These are phyloP conservation scores for Bombus difficillimus DNA, from an alignment of 1,140 invertebrate species.

Conservation along the genomic window DNA sequence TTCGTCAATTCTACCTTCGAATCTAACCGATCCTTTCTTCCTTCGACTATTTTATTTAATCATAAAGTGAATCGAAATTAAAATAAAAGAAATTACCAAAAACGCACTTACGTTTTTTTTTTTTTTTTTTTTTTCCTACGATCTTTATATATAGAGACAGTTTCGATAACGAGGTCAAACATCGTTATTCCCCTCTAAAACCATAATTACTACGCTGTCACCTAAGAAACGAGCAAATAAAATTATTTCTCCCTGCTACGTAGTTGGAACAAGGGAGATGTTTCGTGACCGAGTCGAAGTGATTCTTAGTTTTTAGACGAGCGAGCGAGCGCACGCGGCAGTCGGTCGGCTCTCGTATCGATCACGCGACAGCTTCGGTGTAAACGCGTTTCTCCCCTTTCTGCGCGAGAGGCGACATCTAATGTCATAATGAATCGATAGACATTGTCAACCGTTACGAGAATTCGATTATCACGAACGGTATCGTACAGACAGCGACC, in stretches of 20 bases:
- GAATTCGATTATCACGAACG: slow-evolving; percentile 61
- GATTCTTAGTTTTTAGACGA: slow-evolving; percentile 39
- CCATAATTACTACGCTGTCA: slow-evolving; percentile 3
- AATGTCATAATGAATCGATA: slow-evolving; percentile 65
- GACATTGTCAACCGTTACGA: slow-evolving; percentile 59
- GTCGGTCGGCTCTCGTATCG: slow-evolving; percentile 53
- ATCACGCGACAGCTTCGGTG: slow-evolving; percentile 57
- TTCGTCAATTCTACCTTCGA: too few species aligned
- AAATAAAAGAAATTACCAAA: background rate
- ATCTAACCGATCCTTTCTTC: too few species aligned
- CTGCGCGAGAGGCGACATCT: slow-evolving; percentile 56
- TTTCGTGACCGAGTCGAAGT: background rate
- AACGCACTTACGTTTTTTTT: background rate
- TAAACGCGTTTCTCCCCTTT: slow-evolving; percentile 58
- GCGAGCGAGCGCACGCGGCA: slow-evolving; percentile 3
- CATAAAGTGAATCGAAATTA: too few species aligned
- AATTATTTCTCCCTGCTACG: background rate
- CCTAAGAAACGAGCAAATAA: slow-evolving; percentile 32
- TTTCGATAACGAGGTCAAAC: background rate
- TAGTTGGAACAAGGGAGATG: background rate
- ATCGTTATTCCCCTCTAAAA: background rate
- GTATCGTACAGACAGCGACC: slow-evolving; percentile 1
- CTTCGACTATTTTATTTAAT: too few species aligned
- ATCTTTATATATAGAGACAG: background rate
- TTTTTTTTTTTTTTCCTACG: too few species aligned